These are phyloP conservation scores for Sebastes trivittatus DNA, from an alignment of 2,797 vertebrate genomes.

Conservation along the genomic window DNA sequence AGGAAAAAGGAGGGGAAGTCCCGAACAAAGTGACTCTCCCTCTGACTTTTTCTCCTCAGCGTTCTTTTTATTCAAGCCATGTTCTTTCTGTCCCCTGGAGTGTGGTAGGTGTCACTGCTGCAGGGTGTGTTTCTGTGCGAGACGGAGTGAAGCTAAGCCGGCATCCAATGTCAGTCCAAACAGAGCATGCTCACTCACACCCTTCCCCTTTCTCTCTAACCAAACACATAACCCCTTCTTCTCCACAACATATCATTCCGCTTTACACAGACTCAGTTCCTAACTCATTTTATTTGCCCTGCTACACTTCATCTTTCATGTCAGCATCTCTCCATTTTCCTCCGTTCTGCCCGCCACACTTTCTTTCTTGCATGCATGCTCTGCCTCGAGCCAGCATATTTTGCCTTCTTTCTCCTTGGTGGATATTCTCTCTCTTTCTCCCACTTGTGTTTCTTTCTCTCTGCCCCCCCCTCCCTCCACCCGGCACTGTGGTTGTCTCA, in stretches of 20 bases:
- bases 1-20: conserved; percentile 38
- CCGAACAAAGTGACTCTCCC: conserved; percentile 17
- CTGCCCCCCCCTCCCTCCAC: conserved; percentile 35
- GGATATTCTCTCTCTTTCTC: conserved; percentile 26
- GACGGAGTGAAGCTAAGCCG: conserved; percentile 28
- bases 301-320: not conserved
- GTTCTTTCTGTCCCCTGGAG: conserved; percentile 48
- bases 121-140: conserved; percentile 47
- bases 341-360: not conserved
- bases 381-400: conserved; percentile 33
- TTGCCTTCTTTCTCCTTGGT: conserved; percentile 29
- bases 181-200: conserved; percentile 67
- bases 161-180: conserved; percentile 63
- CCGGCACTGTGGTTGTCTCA: conserved; percentile 73
- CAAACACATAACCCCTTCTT: conserved; percentile 32
- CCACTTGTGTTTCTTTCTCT: conserved; percentile 22
- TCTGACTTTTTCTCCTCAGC: not conserved
- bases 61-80: conserved; percentile 16
- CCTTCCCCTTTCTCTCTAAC: conserved; percentile 25
- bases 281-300: not conserved
- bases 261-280: not conserved
- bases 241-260: not conserved
- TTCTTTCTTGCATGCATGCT: not conserved
- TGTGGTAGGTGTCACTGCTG: conserved; percentile 56
- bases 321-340: not conserved